Evolutionary conservation across 2,797 vertebrate genomes (phyloP), one percentile per base, ranked within the genome.

Genomic region (Lates japonicus): DNA sequence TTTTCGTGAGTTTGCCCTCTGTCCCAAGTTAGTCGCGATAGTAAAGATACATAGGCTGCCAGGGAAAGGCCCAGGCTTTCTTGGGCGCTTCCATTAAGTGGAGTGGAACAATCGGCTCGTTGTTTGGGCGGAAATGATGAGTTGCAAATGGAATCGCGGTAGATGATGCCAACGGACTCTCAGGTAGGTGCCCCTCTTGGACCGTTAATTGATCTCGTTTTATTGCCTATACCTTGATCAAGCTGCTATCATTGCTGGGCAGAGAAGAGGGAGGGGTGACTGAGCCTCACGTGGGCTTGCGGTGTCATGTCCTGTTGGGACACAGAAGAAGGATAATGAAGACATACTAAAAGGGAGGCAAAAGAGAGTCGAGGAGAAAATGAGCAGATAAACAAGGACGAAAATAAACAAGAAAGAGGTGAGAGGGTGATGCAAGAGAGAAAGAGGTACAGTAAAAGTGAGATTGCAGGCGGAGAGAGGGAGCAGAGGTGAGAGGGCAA

Each of bases 161-260:
- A 96, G 96, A 96, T 92, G 92, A 93, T 96, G 98, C 94, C 99
- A 99, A 96, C 93, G 82, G 95, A 99, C 94, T 93, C 97, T 92
- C 78, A 46, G 93, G 95, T 96, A 97, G 96, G 96, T 97, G 97
- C 96, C 96, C 96, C 94, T 96, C 94, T 93, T 90, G 91, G 96
- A 96, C 96, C 95, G 95, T 98, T 97, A 98, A 99, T 98, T 97
- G 96, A 97, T 97, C 96, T 97, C 94, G 97, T 98, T 97, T 98
- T n/a, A 97, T 97, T 97, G 97, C 96, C 95, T 95, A 97, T 97
- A 97, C 96, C 96, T 95, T 94, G 96, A 96, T 98, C 95, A 94
- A 95, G 96, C 95, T 92, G 94, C 96, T 96, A 96, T 97, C 96
- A 93, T 95, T 84, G 91, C 80, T 66, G 1, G 9, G 52, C 11